These are phyloP conservation scores for Perccottus glenii DNA, from an alignment of 2,113 vertebrate species.

Conservation along the genomic window DNA sequence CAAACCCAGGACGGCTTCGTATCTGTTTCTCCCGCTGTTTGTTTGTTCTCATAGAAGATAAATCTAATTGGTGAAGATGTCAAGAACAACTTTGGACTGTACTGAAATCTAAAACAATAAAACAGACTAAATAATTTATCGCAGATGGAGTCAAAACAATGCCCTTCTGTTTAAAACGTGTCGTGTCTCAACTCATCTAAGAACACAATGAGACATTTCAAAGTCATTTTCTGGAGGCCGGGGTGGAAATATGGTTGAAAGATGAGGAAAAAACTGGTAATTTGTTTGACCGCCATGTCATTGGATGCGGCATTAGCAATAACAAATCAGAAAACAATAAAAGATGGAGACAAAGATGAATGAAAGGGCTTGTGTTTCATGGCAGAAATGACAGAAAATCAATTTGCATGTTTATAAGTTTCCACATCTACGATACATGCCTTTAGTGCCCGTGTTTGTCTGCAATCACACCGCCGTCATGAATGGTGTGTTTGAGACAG, in stretches of 20 bases:
- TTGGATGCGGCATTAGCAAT: conserved; percentile 62
- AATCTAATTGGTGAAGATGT: conserved; percentile 12
- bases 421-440: not conserved
- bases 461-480: conserved; percentile 74
- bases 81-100: conserved; percentile 17
- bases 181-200: conserved; percentile 57
- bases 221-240: conserved; percentile 36
- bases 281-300: conserved; percentile 63
- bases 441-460: conserved; percentile 37
- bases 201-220: conserved; percentile 59
- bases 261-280: conserved; percentile 52
- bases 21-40: not conserved
- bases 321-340: conserved; percentile 71
- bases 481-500: conserved; percentile 79
- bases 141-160: conserved; percentile 68
- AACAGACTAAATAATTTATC: conserved; percentile 49
- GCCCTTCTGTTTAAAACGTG: conserved; percentile 67
- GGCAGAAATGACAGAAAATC: conserved; percentile 33
- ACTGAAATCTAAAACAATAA: conserved; percentile 45
- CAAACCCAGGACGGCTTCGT: not conserved
- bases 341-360: conserved; percentile 55
- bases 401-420: conserved; percentile 20
- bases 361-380: conserved; percentile 42
- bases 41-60: conserved; percentile 24
- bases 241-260: conserved; percentile 25